phyloP scores from a whole-genome alignment of 2,888 invertebrate genomes.

The Trichogramma evanescens region DNA sequence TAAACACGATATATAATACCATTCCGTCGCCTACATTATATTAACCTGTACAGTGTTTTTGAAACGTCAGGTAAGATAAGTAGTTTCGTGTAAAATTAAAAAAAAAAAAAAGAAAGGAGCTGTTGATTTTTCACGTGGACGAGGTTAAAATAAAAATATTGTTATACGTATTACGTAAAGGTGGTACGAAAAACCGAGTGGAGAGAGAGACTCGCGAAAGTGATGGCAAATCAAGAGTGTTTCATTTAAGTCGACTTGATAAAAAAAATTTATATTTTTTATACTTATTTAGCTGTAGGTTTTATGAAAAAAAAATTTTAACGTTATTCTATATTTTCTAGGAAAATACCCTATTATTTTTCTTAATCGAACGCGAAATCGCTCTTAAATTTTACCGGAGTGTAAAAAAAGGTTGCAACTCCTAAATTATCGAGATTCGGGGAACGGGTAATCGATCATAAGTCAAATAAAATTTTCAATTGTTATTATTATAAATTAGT shows the following conservation, averaged over 20 bases:
- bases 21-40: conserved; percentile 16
- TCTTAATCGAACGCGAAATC: no score
- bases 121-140: conserved; percentile 19
- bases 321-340: conserved; percentile 13
- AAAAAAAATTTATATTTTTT: conserved; percentile 25
- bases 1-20: neutral
- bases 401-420: no score
- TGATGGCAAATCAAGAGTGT: conserved; percentile 7
- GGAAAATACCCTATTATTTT: no score
- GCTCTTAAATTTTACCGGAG: no score
- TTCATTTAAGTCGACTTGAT: conserved; percentile 15
- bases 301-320: conserved; percentile 17
- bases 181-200: neutral
- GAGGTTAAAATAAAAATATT: conserved; percentile 16
- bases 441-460: no score
- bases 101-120: conserved; percentile 2
- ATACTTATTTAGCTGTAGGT: conserved; percentile 24
- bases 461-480: no score
- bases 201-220: neutral
- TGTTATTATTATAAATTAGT: no score
- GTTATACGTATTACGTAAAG: conserved; percentile 4
- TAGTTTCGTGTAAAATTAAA: neutral
- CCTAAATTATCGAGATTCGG: no score
- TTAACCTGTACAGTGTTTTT: conserved; percentile 14
- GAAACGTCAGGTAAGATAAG: neutral